Base-by-base conservation (phyloP, 2,888 invertebrate species). In the Sesia apiformis region DNA sequence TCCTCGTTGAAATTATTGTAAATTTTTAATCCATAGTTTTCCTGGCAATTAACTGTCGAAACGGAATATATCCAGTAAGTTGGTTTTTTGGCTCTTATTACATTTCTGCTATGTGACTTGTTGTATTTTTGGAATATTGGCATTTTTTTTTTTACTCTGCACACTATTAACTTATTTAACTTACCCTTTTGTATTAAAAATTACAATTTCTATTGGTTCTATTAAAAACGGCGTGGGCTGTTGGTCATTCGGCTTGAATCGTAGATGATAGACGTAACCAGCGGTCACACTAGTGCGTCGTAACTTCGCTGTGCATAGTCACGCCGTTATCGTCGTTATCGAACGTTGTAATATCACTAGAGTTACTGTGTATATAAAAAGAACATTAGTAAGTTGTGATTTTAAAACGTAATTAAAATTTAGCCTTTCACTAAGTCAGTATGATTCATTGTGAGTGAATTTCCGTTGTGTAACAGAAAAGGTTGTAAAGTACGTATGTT, bases 271-370 rank as follows among this genome's bases (percentile, higher is more conserved):
- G 52, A 72, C 66, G 68, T 69, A 72, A 67, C 71, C 61, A 70
- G 64, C 65, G 67, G 70, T 71, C 74, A 65, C 66, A 66, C 65
- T 78, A 81, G 76, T 88, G 86, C 87, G 86, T 85, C 84, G 85
- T 81, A 86, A 78, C 82, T 84, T 80, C 65, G 67, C 76, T 74
- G 78, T 79, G 79, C 81, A 77, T 84, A 77, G 81, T 80, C 79
- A 77, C 70, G 81, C 80, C 78, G 84, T 87, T 87, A 87, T 86
- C 86, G 72, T 78, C 72, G 81, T 78, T 84, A 82, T 76, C 74
- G 61, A 62, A 64, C 61, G 73, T 66, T 40, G 8, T 39, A 60
- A 61, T 60, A 64, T 63, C 61, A 61, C 55, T 58, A 58, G 60
- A 60, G 60, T 62, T 57, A 55, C 60, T 58, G 57, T 56, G 46